Evolutionary conservation across 2,113 vertebrate genomes (phyloP), one percentile per base, ranked within the genome.

Genomic region (Pedetes capensis): DNA sequence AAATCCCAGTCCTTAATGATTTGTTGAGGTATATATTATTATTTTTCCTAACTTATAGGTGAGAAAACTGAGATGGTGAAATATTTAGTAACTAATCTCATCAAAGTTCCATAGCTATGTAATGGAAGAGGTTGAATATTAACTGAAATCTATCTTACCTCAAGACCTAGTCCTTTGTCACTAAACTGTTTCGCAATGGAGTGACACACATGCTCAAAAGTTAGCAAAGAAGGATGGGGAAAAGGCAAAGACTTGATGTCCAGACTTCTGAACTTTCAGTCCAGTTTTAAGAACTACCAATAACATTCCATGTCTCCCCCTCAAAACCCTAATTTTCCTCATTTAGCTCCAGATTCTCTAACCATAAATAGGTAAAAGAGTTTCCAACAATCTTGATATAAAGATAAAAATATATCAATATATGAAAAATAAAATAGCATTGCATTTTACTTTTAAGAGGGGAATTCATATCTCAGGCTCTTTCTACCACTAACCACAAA

Each of bases 361-460:
- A 64, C 29, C 74, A 78, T 86, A 88, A 83, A 87, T 78, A 89
- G 42, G 42, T 27, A 37, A 69, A 89, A 89, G 5, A 89, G 11
- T 16, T 95, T 39, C 29, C 39, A 76, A 44, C 17, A 69, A 32
- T 82, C 34, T 86, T 89, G 13, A 71, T 69, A 69, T 66, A 83
- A 89, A 93, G n/a, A 79, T 61, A 93, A 91, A 95, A 87, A 68
- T 76, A 91, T 68, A 16, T 82, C 44, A 89, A 89, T 32, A 83
- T 53, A 47, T 47, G 42, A 76, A 89, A 71, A 90, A 53, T 72
- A 61, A 88, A 75, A 27, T 7, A 89, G 74, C 18, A 44, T 82
- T 88, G 68, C 10, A 81, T 93, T 89, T 89, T 79, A 66, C 78
- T 92, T 91, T 47, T 34, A 18, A 74, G 29, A 59, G 79, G 51